Conservation (phyloP, 2,888 invertebrate genomes). For the Liopterus haemorrhoidalis region DNA sequence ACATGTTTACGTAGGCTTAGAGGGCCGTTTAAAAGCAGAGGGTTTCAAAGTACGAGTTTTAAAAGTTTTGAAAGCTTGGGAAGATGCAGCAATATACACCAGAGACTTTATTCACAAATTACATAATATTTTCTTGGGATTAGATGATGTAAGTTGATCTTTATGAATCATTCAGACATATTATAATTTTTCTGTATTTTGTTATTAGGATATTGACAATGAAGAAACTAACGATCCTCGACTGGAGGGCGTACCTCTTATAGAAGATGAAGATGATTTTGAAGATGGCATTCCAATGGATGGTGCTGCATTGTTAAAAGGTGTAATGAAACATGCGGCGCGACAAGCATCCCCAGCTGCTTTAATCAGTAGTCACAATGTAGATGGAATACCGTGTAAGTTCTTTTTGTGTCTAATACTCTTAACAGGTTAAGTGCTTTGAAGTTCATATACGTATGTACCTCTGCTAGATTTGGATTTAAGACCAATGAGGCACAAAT, state of each 20-base stretch:
- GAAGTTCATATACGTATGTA: too few relatives aligned
- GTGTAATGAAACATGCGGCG: conserved; percentile 53
- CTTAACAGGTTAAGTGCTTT: too few relatives aligned
- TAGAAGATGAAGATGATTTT: conserved; percentile 49
- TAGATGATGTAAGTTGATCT: conserved; percentile 43
- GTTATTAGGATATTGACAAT: conserved; percentile 5
- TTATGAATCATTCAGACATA: neutral
- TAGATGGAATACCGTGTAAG: conserved; percentile 63
- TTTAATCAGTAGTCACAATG: conserved; percentile 55
- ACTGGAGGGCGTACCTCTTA: conserved; percentile 61
- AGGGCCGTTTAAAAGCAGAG: conserved; percentile 87
- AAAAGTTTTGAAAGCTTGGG: conserved; percentile 91
- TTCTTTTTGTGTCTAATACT: too few relatives aligned
- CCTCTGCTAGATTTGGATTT: too few relatives aligned
- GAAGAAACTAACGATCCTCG: conserved; percentile 17
- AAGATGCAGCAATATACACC: conserved; percentile 95
- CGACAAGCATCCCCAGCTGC: conserved; percentile 38
- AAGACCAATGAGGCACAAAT: too few relatives aligned
- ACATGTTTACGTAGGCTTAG: conserved; percentile 66
- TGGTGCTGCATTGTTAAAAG: conserved; percentile 74
- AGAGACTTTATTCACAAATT: conserved; percentile 82
- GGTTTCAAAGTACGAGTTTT: conserved; percentile 88
- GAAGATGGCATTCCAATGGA: conserved; percentile 68
- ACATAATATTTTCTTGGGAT: conserved; percentile 86
- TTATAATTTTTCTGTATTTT: neutral